Conservation (phyloP, 1,140 invertebrate species). For the Drosophila sp. region DNA sequence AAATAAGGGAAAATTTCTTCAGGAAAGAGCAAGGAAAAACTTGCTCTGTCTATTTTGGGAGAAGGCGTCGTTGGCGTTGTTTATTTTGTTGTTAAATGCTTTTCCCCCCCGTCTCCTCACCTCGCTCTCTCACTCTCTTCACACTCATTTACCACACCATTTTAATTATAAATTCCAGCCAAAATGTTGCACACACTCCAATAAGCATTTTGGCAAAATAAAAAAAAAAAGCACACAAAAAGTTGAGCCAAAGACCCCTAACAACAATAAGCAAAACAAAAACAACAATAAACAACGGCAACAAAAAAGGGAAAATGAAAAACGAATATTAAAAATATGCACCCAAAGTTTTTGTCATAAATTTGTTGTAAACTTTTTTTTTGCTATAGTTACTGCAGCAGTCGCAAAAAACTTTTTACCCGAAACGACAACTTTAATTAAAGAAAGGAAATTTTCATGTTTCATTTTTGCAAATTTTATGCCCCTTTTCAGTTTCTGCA, state of each 20-base stretch:
- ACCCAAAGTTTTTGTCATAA: slow-evolving; percentile 18
- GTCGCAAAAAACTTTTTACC: not conserved
- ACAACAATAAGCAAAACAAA: slow-evolving; percentile 7
- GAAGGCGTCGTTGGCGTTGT: slow-evolving; percentile 23
- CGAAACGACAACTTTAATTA: slow-evolving; percentile 9
- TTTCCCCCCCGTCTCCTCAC: slow-evolving; percentile 44
- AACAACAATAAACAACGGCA: not conserved
- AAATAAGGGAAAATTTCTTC: slow-evolving; percentile 41
- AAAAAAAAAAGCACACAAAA: not conserved
- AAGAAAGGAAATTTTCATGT: slow-evolving; percentile 12
- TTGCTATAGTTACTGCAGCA: not conserved
- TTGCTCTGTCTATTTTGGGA: slow-evolving; percentile 11
- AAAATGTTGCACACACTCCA: slow-evolving; percentile 18
- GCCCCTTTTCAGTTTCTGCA: not conserved
- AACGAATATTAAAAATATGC: slow-evolving; percentile 10
- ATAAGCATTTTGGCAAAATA: slow-evolving; percentile 10
- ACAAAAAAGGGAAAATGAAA: slow-evolving; percentile 1
- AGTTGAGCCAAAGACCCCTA: slow-evolving; percentile 7
- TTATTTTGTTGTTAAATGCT: slow-evolving; percentile 40
- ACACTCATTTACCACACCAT: slow-evolving; percentile 27
- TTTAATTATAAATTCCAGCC: slow-evolving; percentile 57
- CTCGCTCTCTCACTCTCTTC: slow-evolving; percentile 8
- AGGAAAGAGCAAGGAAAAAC: slow-evolving; percentile 1
- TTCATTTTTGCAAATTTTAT: slow-evolving; percentile 11
- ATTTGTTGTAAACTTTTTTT: slow-evolving; percentile 10